A percentile compares a stretch with the other conserved stretches of the same genome.
Evolutionary conservation across 2,113 vertebrate species (phyloP).

Genomic region (Edolisoma coerulescens): DNA sequence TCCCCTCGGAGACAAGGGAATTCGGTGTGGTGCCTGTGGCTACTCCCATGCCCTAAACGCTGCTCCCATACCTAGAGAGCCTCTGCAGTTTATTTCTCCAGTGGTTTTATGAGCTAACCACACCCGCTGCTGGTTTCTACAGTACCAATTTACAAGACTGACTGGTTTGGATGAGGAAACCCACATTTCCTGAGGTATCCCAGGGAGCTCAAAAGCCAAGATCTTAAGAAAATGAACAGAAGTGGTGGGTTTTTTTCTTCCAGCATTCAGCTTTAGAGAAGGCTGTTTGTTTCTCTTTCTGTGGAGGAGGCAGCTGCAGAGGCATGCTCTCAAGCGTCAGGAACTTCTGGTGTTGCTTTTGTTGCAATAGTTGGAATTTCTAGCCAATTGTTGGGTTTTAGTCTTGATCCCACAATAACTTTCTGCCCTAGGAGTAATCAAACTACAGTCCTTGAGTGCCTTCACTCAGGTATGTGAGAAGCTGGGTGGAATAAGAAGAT

Average conservation of each 20-base stretch:
- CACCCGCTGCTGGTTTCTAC: constrained; percentile 34
- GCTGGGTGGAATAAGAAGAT: not conserved
- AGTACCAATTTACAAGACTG: constrained; percentile 56
- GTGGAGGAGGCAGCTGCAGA: not conserved
- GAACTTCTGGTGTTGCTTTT: not conserved
- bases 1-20: not conserved
- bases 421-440: not conserved
- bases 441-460: not conserved
- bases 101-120: constrained; percentile 50
- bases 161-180: constrained; percentile 60
- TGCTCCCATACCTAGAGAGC: not conserved
- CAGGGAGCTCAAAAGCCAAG: constrained; percentile 13
- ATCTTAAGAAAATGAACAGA: constrained; percentile 17
- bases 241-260: not conserved
- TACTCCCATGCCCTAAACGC: not conserved
- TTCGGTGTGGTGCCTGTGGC: accelerated
- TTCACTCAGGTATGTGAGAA: not conserved
- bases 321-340: not conserved
- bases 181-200: constrained; percentile 58
- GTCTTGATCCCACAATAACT: not conserved
- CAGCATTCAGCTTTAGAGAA: not conserved
- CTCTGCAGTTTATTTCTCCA: not conserved
- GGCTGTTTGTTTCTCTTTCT: not conserved
- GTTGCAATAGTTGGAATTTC: not conserved
- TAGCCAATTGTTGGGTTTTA: not conserved